A percentile compares a stretch with the other conserved stretches of the same genome.
Conservation (phyloP, 2,888 invertebrate genomes). For the Podotricha telesiphe region DNA sequence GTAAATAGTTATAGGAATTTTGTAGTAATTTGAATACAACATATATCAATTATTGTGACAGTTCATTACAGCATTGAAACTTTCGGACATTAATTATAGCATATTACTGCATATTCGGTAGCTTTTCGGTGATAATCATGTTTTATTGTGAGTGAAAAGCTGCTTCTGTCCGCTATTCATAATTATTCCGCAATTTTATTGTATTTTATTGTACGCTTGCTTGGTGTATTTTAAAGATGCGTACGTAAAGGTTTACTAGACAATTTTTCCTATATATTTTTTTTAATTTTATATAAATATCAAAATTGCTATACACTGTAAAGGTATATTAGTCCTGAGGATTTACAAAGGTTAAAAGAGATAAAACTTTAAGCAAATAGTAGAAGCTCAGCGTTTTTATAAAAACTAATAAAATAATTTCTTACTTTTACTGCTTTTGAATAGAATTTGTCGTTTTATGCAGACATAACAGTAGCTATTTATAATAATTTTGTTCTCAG, state of each 20-base stretch:
- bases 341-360: too few relatives aligned
- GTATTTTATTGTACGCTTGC: slow-evolving; percentile 18
- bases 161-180: slow-evolving; percentile 41
- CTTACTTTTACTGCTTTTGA: background rate
- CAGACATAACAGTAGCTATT: background rate
- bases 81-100: slow-evolving; percentile 42
- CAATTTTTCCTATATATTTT: background rate
- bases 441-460: background rate
- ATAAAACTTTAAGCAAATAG: too few relatives aligned
- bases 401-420: background rate
- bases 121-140: slow-evolving; percentile 42
- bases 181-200: slow-evolving; percentile 37
- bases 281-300: background rate
- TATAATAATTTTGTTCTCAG: background rate
- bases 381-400: background rate
- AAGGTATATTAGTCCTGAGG: too few relatives aligned
- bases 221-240: slow-evolving; percentile 16
- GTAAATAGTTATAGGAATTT: slow-evolving; percentile 12
- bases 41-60: slow-evolving; percentile 40
- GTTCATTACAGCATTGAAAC: slow-evolving; percentile 41
- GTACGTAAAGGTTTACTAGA: background rate
- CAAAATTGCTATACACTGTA: too few relatives aligned
- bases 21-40: slow-evolving; percentile 23
- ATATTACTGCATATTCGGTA: slow-evolving; percentile 42
- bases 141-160: slow-evolving; percentile 40